Percentiles rank a stretch among this genome's conserved stretches.
Evolutionary conservation across 2,888 invertebrate species (phyloP).

Genomic region (Tortrix viridana): DNA sequence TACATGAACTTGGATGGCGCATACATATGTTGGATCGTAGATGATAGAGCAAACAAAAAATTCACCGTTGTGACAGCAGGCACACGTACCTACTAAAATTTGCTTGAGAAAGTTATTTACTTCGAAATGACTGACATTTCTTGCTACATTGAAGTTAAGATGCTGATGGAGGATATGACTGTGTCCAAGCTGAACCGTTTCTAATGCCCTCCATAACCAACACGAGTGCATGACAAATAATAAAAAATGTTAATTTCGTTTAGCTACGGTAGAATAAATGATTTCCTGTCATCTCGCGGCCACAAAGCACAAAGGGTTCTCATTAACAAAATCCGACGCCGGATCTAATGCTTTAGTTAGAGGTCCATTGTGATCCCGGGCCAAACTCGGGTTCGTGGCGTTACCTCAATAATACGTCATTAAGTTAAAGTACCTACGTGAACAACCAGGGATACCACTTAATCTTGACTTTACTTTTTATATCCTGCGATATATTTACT

Average conservation of each 20-base stretch:
- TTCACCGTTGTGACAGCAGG: too few relatives aligned
- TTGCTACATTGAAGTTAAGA: conserved; percentile 13
- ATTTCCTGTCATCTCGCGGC: conserved; percentile 63
- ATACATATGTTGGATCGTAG: too few relatives aligned
- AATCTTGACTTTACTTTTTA: conserved; percentile 21
- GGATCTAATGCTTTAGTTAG: conserved; percentile 81
- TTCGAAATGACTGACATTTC: too few relatives aligned
- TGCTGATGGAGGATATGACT: conserved; percentile 9
- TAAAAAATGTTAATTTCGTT: conserved; percentile 68
- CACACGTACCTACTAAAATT: too few relatives aligned
- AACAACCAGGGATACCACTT: conserved; percentile 30
- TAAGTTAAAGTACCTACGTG: conserved; percentile 21
- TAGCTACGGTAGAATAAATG: conserved; percentile 74
- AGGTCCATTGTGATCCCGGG: conserved; percentile 66
- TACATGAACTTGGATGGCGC: too few relatives aligned
- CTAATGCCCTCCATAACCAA: conserved; percentile 63
- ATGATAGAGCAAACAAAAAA: too few relatives aligned
- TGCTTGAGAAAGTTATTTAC: too few relatives aligned
- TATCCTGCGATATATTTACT: conserved; percentile 21
- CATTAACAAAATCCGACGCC: conserved; percentile 75
- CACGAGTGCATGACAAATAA: conserved; percentile 54
- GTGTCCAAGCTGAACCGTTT: conserved; percentile 36
- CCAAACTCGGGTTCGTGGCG: conserved; percentile 11
- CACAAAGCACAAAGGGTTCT: conserved; percentile 69
- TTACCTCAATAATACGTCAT: conserved; percentile 33